A percentile compares a stretch with the other conserved stretches of the same genome.
Conservation (phyloP, 2,113 vertebrate species). For the Pongo pygmaeus region DNA sequence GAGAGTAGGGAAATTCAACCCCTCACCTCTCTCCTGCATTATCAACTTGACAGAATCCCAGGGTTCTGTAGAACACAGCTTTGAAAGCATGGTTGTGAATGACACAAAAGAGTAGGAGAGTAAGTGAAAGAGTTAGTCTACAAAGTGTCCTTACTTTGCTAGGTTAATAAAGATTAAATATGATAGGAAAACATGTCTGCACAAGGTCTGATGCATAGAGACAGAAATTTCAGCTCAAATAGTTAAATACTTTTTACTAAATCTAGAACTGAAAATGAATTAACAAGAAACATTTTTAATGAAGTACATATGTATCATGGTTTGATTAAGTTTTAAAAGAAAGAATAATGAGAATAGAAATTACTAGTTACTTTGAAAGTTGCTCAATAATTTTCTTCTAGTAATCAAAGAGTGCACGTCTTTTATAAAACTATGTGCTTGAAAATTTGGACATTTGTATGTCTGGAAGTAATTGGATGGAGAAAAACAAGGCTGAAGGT, state of each 20-base stretch:
- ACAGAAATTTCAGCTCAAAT: neutral
- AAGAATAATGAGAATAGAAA: neutral
- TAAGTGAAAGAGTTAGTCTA: neutral
- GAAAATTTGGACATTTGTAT: neutral
- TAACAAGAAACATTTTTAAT: neutral
- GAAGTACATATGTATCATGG: neutral
- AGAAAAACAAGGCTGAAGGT: neutral
- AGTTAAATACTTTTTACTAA: neutral
- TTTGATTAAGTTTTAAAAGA: neutral
- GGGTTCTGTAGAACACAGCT: neutral
- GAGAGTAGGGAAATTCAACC: neutral
- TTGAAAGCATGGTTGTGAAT: neutral
- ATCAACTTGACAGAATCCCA: neutral
- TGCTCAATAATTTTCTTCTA: neutral
- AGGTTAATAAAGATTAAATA: neutral
- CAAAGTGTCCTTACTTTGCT: neutral
- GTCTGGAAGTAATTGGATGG: neutral
- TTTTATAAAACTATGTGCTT: neutral
- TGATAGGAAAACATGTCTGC: neutral
- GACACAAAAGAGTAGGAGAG: neutral
- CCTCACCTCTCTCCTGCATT: neutral
- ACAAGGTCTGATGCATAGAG: neutral
- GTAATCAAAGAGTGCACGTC: neutral
- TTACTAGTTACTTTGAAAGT: neutral
- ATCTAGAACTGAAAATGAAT: conserved; percentile 4